These are phyloP conservation scores for Ditula angustiorana DNA, from an alignment of 2,888 invertebrate genomes.

Conservation along the genomic window DNA sequence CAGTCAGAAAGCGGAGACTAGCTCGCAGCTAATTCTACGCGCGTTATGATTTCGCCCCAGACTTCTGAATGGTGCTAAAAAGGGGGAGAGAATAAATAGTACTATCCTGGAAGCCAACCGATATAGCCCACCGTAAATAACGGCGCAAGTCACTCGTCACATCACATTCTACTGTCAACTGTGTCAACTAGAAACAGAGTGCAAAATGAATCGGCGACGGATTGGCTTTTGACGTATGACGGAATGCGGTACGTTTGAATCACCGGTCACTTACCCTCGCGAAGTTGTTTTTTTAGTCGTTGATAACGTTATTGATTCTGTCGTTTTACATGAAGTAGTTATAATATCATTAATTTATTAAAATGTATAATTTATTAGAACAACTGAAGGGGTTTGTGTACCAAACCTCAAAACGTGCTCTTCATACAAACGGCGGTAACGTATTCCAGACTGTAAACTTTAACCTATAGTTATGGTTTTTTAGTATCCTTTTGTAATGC, in stretches of 20 bases:
- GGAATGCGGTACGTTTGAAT: constrained; percentile 24
- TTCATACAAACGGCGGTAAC: too few relatives aligned
- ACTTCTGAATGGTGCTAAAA: constrained; percentile 37
- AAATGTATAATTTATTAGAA: too few relatives aligned
- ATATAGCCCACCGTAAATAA: constrained; percentile 25
- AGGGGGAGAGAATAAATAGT: constrained; percentile 38
- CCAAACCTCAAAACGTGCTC: too few relatives aligned
- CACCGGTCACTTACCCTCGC: constrained; percentile 44
- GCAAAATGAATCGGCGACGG: not conserved
- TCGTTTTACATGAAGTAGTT: too few relatives aligned
- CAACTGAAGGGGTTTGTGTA: too few relatives aligned
- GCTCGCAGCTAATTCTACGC: not conserved
- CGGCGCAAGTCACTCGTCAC: constrained; percentile 1
- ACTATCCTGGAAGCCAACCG: constrained; percentile 34
- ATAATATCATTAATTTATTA: too few relatives aligned
- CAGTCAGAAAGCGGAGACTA: constrained; percentile 2
- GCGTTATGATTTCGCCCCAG: constrained; percentile 21
- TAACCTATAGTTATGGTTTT: too few relatives aligned
- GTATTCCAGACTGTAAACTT: too few relatives aligned
- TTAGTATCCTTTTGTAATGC: too few relatives aligned
- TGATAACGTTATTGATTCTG: not conserved
- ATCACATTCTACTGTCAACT: constrained; percentile 6
- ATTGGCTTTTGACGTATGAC: constrained; percentile 1
- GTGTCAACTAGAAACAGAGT: constrained; percentile 7
- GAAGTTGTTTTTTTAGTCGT: constrained; percentile 15